Conservation (phyloP, 1,140 invertebrate species). For the Copidosoma floridanum region DNA sequence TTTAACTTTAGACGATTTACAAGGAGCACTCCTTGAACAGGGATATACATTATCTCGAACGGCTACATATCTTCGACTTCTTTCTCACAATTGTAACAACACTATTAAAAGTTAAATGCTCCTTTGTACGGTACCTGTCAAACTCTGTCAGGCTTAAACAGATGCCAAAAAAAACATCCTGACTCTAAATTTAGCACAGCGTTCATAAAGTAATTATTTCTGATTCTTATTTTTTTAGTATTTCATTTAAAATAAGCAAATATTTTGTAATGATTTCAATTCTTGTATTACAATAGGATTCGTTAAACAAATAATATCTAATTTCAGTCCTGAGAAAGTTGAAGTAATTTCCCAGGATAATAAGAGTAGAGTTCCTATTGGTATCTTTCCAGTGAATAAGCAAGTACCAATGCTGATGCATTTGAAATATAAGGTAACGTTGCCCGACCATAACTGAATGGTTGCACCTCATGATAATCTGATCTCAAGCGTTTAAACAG, state of each 20-base stretch:
- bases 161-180: slow-evolving; percentile 16
- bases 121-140: slow-evolving; percentile 5
- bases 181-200: slow-evolving; percentile 5
- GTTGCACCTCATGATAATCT: slow-evolving; percentile 42
- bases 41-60: slow-evolving; percentile 15
- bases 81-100: slow-evolving; percentile 15
- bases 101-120: slow-evolving; percentile 9
- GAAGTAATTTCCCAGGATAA: too few relatives aligned
- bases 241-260: slow-evolving; percentile 31
- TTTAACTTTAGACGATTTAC: slow-evolving; percentile 24
- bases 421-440: background rate
- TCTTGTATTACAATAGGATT: too few relatives aligned
- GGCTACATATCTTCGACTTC: slow-evolving; percentile 8
- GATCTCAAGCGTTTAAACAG: slow-evolving; percentile 42
- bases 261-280: background rate
- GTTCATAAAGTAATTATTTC: background rate
- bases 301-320: slow-evolving; percentile 29
- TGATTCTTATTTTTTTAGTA: slow-evolving; percentile 12
- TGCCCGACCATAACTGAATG: slow-evolving; percentile 47
- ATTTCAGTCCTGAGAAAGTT: slow-evolving; percentile 28
- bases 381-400: too few relatives aligned
- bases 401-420: too few relatives aligned
- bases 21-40: slow-evolving; percentile 2
- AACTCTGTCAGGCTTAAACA: slow-evolving; percentile 1
- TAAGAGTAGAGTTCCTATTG: too few relatives aligned